Percentiles rank a stretch among this genome's conserved stretches.
phyloP scores from a whole-genome alignment of 2,888 invertebrate genomes.

The Apodemia duryi region DNA sequence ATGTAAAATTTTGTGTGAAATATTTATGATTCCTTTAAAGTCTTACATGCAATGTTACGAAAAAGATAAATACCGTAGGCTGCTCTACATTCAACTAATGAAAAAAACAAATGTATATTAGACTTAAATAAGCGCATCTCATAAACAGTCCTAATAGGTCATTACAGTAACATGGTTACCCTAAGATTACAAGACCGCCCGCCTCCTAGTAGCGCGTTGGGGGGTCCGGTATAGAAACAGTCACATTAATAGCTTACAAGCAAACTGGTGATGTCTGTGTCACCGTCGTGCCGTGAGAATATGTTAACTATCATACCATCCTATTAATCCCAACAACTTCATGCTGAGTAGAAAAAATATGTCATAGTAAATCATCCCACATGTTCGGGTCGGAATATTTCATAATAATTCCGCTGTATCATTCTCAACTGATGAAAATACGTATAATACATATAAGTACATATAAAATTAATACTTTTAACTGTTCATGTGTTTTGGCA shows the following conservation, averaged over 20 bases:
- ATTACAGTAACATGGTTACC: neutral
- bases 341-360: neutral
- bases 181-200: slow-evolving; percentile 38
- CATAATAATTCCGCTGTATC: neutral
- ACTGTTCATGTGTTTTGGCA: too few species aligned
- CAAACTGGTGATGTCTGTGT: slow-evolving; percentile 32
- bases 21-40: too few species aligned
- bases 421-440: neutral
- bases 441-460: too few species aligned
- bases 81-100: too few species aligned
- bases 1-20: too few species aligned
- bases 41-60: too few species aligned
- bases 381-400: neutral
- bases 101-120: too few species aligned
- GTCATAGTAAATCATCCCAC: neutral
- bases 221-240: slow-evolving; percentile 52
- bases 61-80: too few species aligned
- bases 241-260: slow-evolving; percentile 58
- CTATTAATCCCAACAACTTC: slow-evolving; percentile 1
- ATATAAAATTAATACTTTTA: too few species aligned
- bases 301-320: slow-evolving; percentile 34
- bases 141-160: neutral
- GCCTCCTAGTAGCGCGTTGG: slow-evolving; percentile 49
- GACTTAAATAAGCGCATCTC: neutral
- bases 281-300: slow-evolving; percentile 30